phyloP scores from a whole-genome alignment of 1,140 invertebrate species.

The Muscidifurax raptorellus region DNA sequence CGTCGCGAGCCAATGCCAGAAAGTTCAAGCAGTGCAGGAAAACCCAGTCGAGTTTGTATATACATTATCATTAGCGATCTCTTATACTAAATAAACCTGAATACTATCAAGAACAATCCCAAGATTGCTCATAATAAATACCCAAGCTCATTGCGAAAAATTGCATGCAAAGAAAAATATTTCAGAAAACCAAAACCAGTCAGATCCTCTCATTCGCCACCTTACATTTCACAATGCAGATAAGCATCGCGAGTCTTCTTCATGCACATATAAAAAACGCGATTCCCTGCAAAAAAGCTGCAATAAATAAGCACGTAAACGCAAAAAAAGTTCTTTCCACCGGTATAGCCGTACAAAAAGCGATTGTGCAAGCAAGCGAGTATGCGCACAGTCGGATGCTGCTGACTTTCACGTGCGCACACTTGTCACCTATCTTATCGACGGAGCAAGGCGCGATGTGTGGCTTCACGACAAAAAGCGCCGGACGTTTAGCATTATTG shows the following conservation, averaged over 20 bases:
- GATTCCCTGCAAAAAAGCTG: not conserved
- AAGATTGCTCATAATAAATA: too few species aligned
- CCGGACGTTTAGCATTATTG: not conserved
- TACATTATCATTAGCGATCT: too few species aligned
- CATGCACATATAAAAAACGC: not conserved
- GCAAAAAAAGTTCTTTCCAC: not conserved
- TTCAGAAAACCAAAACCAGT: too few species aligned
- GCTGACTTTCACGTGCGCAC: not conserved
- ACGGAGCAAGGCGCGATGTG: not conserved
- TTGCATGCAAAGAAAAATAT: too few species aligned
- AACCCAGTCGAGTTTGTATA: too few species aligned
- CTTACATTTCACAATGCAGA: too few species aligned
- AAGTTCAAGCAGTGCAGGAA: too few species aligned
- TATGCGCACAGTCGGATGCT: not conserved
- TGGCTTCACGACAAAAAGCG: not conserved
- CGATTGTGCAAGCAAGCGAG: not conserved
- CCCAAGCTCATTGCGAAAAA: too few species aligned
- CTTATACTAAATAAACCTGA: too few species aligned
- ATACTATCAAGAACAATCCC: too few species aligned
- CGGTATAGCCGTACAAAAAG: not conserved
- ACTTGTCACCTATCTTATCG: not conserved
- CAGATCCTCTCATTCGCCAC: too few species aligned
- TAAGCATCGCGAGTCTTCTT: not conserved
- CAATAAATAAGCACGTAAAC: not conserved
- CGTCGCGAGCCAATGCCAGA: too few species aligned